phyloP scores from a whole-genome alignment of 2,113 vertebrate genomes.

The Oenanthe melanoleuca region DNA sequence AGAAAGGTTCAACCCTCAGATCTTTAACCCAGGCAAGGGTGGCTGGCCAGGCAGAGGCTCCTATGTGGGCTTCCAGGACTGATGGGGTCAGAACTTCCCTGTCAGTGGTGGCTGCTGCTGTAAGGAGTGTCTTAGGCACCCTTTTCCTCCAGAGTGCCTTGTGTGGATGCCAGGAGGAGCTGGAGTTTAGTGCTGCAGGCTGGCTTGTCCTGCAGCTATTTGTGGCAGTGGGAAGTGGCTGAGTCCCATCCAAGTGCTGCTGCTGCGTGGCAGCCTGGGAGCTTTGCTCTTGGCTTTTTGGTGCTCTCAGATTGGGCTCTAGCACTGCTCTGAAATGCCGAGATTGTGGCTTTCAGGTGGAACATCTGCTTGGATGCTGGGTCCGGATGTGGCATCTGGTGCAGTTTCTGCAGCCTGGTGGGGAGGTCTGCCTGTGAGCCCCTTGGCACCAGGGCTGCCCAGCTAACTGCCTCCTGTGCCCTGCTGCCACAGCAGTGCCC shows the following conservation, averaged over 20 bases:
- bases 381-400: not conserved
- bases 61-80: fast-evolving
- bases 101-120: not conserved
- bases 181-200: not conserved
- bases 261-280: fast-evolving
- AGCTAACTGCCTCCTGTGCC: fast-evolving
- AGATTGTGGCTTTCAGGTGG: not conserved
- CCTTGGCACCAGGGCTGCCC: fast-evolving
- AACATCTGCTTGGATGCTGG: not conserved
- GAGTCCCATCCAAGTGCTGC: fast-evolving
- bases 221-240: not conserved
- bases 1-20: not conserved
- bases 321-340: not conserved
- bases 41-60: not conserved
- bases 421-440: fast-evolving
- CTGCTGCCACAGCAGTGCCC: fast-evolving
- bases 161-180: not conserved
- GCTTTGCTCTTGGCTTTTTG: not conserved
- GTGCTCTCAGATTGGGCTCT: not conserved
- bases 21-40: not conserved
- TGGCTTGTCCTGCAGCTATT: not conserved
- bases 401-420: not conserved
- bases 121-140: not conserved
- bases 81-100: not conserved
- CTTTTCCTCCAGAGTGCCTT: not conserved